phyloP scores from a whole-genome alignment of 2,797 vertebrate genomes.

The Chloroceryle amazona region DNA sequence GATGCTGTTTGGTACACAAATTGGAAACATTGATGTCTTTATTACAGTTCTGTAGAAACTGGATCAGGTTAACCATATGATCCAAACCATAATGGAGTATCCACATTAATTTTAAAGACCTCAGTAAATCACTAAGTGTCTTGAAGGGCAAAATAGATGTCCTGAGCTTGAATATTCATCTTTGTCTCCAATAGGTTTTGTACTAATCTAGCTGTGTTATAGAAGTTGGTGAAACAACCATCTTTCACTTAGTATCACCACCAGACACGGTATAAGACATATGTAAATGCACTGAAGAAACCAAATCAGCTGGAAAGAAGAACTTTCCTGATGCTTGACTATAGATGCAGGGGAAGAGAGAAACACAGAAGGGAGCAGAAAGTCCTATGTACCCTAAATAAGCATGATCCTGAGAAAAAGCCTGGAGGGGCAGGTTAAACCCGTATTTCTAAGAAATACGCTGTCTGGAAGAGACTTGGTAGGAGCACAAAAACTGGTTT shows the following conservation, averaged over 20 bases:
- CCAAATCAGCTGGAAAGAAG: background rate
- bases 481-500: background rate
- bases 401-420: background rate
- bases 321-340: background rate
- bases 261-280: background rate
- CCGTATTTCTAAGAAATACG: too few species aligned
- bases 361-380: background rate
- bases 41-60: background rate
- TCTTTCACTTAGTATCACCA: background rate
- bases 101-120: constrained; percentile 31
- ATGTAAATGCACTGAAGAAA: background rate
- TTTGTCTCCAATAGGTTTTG: background rate
- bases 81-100: background rate
- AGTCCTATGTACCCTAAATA: background rate
- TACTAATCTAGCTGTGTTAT: background rate
- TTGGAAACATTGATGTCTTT: background rate
- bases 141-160: background rate
- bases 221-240: background rate
- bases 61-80: background rate
- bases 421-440: background rate
- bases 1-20: background rate
- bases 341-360: background rate
- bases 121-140: background rate
- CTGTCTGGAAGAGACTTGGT: background rate
- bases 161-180: background rate